Base-by-base conservation (phyloP, 1,140 invertebrate species). In the Tyrophagus putrescentiae region DNA sequence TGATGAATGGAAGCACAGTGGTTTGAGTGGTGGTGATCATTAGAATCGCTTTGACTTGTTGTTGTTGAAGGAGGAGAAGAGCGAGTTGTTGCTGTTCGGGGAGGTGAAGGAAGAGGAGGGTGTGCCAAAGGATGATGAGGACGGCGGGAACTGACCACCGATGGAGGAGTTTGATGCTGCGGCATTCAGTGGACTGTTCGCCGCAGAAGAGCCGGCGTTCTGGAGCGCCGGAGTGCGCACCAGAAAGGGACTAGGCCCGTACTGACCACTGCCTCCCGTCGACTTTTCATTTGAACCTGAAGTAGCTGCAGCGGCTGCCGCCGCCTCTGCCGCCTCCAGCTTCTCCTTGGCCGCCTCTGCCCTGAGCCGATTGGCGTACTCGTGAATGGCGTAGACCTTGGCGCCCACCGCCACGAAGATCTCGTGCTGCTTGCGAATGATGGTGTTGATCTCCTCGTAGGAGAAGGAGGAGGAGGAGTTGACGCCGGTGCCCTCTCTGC, bases 401-500 rank as follows among this genome's bases (percentile, higher is more conserved):
- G 60, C 21, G 9, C 56, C 42, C 13, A 64, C 53, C 42, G 50
- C 41, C 7, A 62, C 33, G 6, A 64, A 33, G 6, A 34, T 61
- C 45, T 64, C 62, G 39, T 64, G 62, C 32, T 64, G 60, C 28
- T 34, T 33, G 29, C 42, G 44, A 6, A 62, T 62, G 7, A 59
- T 58, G 28, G 33, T 28, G 32, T 57, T 58, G 5, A 64, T 31
- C 56, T 64, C 60, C 36, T 64, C 53, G 16, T 39, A 28, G 16
- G 27, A 25, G 39, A 27, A 54, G 18, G 18, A 16, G 13, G 56
- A 29, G 16, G 34, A n/a, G n/a, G 57, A 36, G 39, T 64, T 62
- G 11, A 53, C 34, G n/a, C n/a, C n/a, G n/a, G n/a, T n/a, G n/a
- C n/a, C n/a, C n/a, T n/a, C n/a, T n/a, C n/a, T n/a, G n/a, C n/a